A percentile compares a stretch with the other conserved stretches of the same genome.
Conservation (phyloP, 2,888 invertebrate species). For the Leptopilina drosophilae region DNA sequence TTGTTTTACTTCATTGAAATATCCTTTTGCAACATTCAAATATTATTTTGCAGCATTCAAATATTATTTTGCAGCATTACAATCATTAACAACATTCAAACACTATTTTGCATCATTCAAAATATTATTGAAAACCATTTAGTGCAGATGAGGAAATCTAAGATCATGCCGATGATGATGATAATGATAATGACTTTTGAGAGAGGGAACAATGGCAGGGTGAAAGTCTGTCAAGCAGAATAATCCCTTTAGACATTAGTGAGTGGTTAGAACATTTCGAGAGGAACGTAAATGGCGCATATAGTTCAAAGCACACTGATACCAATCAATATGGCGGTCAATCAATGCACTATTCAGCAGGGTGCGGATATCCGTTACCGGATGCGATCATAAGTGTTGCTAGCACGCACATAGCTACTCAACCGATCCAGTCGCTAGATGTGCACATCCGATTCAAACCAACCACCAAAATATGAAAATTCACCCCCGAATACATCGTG, state of each 20-base stretch:
- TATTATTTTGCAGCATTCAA: too few relatives aligned
- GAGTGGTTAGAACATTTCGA: conserved; percentile 40
- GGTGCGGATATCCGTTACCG: conserved; percentile 56
- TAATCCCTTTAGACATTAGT: conserved; percentile 32
- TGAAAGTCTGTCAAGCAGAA: not conserved
- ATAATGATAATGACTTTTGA: too few relatives aligned
- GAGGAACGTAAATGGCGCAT: conserved; percentile 32
- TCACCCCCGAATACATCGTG: not conserved
- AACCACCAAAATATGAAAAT: conserved; percentile 36
- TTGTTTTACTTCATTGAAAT: too few relatives aligned
- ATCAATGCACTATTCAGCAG: conserved; percentile 55
- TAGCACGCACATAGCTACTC: conserved; percentile 52
- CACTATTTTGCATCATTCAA: too few relatives aligned
- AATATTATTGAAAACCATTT: too few relatives aligned
- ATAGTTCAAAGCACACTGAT: conserved; percentile 43
- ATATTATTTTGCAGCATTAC: too few relatives aligned
- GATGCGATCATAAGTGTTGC: conserved; percentile 53
- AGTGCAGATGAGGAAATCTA: too few relatives aligned
- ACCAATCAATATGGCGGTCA: conserved; percentile 54
- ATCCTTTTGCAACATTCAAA: too few relatives aligned
- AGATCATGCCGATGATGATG: too few relatives aligned
- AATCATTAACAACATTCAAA: too few relatives aligned
- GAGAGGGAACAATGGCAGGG: not conserved
- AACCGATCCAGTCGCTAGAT: conserved; percentile 30
- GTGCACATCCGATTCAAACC: conserved; percentile 35